Evolutionary conservation across 2,797 vertebrate genomes (phyloP), one percentile per base, ranked within the genome.

Genomic region (Alectoris magna): DNA sequence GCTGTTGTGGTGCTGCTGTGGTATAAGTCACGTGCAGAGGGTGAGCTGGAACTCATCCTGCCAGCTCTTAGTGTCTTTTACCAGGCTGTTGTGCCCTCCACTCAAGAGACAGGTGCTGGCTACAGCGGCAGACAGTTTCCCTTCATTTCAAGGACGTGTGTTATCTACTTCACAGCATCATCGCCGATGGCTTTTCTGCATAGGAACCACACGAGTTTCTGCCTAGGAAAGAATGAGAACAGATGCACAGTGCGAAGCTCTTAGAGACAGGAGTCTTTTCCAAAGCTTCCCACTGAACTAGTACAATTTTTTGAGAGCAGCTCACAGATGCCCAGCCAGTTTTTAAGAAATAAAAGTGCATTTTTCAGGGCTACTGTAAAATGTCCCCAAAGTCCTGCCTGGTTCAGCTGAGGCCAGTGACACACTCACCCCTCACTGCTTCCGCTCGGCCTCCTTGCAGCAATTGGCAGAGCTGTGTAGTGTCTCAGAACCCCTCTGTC

Each of bases 1-100:
- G 94, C 73, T 0, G 88, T 96, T 59, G 75, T 51, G 17, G 74
- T 79, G 68, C 11, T 91, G 93, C 95, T 95, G 84, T 63, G 93
- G 87, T 97, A 90, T 71, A 95, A 94, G 76, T 84, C 94, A 41
- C 38, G 89, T 51, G 85, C 72, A 93, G 97, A 75, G 31, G 92
- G 85, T 46, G 90, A 91, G 93, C 93, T 97, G 96, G 93, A 97
- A 92, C 91, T 96, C 98, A 98, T 97, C 85, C 84, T 90, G 95
- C 19, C 90, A 79, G 80, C 55, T 84, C 68, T 23, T 46, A 84
- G 87, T 36, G 82, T 69, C 86, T 91, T 43, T 46, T 18, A 48
- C 72, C 36, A 27, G 87, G 75, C 51, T 74, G 56, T 17, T 73
- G 79, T 84, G 69, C 68, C 89, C 58, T 48, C 71, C 80, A 79